Base-by-base conservation (phyloP, 2,113 vertebrate genomes). In the Uria aalge region DNA sequence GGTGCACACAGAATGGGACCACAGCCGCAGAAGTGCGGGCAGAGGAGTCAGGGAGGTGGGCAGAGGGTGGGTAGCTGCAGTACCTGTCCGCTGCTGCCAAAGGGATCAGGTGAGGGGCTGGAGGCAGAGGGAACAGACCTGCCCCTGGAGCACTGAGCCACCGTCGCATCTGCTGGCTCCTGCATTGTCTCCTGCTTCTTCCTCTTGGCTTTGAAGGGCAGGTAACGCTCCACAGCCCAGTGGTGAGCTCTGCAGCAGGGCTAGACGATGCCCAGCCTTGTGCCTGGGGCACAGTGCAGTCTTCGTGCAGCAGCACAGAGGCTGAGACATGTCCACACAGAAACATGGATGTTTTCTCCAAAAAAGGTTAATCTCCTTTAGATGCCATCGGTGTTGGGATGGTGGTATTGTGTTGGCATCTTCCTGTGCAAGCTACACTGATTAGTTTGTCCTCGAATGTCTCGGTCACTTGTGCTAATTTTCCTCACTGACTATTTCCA, bases 351-450 rank as follows among this genome's bases (percentile, higher is more conserved):
- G 24, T 62, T 40, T 72, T 43, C 43, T 57, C 62, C 9, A 9
- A 26, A 60, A 36, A 40, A 41, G 12, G 9, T 22, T 2, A 5
- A 4, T 43, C 41, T 21, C 17, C 24, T 60, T 45, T 4, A 16
- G 48, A 10, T 5, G 41, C 15, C 3, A 4, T 15, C 4, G 9
- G 13, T 2, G 4, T 5, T 32, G 32, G 38, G 68, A 23, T 3
- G 5, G 23, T 12, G 29, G 23, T 36, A 6, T 2, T 22, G 26
- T 12, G 29, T 29, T 38, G 43, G 57, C 50, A 34, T 30, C 23
- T 64, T 52, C 67, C 24, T 34, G 41, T 2, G 2, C 0, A 6
- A 45, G 15, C 55, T 2, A 1, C 1, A 1, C 23, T 9, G 22
- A 19, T 30, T 30, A 9, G 20, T 59, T 67, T 52, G 34, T 47